These are phyloP conservation scores for Acrobasis suavella DNA, from an alignment of 2,888 invertebrate species.

Conservation along the genomic window DNA sequence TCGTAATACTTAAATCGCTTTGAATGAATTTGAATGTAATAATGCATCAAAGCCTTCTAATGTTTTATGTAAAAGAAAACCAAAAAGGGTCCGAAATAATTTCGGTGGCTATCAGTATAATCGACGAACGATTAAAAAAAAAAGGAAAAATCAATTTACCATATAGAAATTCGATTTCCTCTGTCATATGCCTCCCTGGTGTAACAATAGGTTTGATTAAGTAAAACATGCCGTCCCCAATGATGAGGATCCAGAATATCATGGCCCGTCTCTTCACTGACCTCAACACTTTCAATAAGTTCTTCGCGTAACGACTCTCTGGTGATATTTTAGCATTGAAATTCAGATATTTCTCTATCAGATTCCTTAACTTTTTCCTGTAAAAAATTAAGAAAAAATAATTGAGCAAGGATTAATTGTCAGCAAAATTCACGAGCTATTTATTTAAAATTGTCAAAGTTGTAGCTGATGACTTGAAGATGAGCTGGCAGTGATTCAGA, in stretches of 20 bases:
- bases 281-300: conserved; percentile 42
- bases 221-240: conserved; percentile 47
- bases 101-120: too few relatives aligned
- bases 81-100: too few relatives aligned
- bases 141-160: conserved; percentile 33
- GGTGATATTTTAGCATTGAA: conserved; percentile 40
- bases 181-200: conserved; percentile 51
- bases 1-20: too few relatives aligned
- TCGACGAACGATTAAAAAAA: too few relatives aligned
- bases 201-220: conserved; percentile 39
- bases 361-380: conserved; percentile 43
- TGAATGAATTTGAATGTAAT: too few relatives aligned
- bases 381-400: conserved; percentile 23
- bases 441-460: too few relatives aligned
- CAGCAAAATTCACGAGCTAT: too few relatives aligned
- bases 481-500: too few relatives aligned
- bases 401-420: neutral
- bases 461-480: too few relatives aligned
- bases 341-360: conserved; percentile 44
- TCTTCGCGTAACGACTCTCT: conserved; percentile 45
- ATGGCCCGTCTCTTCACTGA: conserved; percentile 54
- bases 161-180: conserved; percentile 42
- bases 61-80: too few relatives aligned
- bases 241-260: conserved; percentile 52
- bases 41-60: too few relatives aligned